These are phyloP conservation scores for Haplochromis burtoni DNA, from an alignment of 2,113 vertebrate species.

Conservation along the genomic window DNA sequence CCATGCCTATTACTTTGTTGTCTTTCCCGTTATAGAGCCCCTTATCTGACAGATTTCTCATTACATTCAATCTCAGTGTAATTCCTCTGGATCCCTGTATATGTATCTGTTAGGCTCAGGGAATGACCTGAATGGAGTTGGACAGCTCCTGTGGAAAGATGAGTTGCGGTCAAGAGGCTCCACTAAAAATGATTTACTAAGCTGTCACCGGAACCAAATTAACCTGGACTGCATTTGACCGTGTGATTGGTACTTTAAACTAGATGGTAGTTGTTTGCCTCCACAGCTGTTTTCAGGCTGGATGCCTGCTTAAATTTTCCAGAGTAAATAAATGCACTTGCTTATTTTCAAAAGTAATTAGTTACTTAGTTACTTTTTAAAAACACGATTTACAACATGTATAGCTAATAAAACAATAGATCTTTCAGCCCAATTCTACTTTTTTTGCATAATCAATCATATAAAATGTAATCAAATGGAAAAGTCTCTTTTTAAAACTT, in stretches of 20 bases:
- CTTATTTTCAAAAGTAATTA: not conserved
- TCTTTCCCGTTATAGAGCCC: not conserved
- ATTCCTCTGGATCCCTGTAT: not conserved
- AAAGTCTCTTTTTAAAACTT: rapidly evolving
- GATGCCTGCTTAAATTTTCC: not conserved
- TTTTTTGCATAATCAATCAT: rapidly evolving
- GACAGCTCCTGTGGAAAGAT: not conserved
- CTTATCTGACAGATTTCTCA: not conserved
- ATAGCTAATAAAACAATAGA: rapidly evolving
- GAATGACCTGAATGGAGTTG: not conserved
- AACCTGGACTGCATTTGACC: not conserved
- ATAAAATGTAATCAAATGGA: rapidly evolving
- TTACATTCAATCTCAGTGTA: not conserved
- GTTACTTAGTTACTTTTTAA: not conserved
- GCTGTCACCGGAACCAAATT: not conserved
- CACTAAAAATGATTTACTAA: not conserved
- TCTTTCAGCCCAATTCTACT: not conserved
- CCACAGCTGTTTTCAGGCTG: not conserved
- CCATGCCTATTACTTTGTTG: not conserved
- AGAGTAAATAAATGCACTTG: not conserved
- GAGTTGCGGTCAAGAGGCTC: not conserved
- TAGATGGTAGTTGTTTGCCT: not conserved
- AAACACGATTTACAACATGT: rapidly evolving
- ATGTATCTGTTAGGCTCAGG: not conserved
- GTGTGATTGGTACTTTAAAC: not conserved